A percentile compares a stretch with the other conserved stretches of the same genome.
Evolutionary conservation across 1,140 invertebrate species (phyloP).

Genomic region (Nylanderia fulva): DNA sequence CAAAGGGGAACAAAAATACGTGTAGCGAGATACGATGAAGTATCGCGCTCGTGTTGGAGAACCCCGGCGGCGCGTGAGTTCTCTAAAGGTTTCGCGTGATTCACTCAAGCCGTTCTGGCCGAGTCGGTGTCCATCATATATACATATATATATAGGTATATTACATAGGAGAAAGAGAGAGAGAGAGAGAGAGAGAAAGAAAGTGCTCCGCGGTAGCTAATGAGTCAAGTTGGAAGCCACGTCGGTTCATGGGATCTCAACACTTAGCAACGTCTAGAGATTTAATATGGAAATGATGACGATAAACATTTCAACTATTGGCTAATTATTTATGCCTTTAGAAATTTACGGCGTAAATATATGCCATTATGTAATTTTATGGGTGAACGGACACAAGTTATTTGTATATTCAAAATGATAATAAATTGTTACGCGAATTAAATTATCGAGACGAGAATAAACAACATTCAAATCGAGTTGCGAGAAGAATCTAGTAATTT

Average conservation of each 20-base stretch:
- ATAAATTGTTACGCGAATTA: neutral
- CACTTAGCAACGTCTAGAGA: constrained; percentile 19
- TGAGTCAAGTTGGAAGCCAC: constrained; percentile 46
- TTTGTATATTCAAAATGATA: neutral
- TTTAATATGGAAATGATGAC: constrained; percentile 24
- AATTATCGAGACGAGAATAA: neutral
- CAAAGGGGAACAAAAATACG: constrained; percentile 19
- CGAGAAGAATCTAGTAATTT: neutral
- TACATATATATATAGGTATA: neutral
- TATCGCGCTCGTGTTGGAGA: neutral
- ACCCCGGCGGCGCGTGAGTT: constrained; percentile 20
- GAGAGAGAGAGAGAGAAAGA: no score
- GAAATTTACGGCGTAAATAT: neutral
- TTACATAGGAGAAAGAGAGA: neutral
- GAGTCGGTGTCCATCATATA: constrained; percentile 26
- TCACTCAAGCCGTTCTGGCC: constrained; percentile 39
- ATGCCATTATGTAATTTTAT: neutral
- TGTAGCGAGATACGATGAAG: constrained; percentile 12
- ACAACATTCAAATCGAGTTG: neutral
- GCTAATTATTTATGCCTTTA: neutral
- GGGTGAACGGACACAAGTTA: neutral
- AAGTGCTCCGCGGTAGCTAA: constrained; percentile 27
- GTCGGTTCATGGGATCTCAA: constrained; percentile 29
- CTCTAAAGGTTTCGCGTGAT: constrained; percentile 50
- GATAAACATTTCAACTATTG: constrained; percentile 6